These are phyloP conservation scores for Brachyrhaphis roseni DNA, from an alignment of 2,797 vertebrate genomes.

Conservation along the genomic window DNA sequence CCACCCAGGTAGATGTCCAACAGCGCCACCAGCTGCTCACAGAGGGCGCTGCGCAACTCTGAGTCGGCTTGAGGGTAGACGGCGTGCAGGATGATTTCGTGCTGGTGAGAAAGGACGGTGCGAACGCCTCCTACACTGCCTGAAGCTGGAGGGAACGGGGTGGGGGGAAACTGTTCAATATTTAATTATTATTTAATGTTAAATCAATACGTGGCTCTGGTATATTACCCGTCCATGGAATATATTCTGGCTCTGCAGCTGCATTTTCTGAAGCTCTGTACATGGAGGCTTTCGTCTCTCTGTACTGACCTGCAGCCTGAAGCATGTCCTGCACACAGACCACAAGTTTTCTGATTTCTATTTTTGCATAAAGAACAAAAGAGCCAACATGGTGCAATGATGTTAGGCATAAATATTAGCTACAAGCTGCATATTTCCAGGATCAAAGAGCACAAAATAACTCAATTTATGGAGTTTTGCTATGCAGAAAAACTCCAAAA, in stretches of 20 bases:
- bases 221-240: constrained; percentile 93
- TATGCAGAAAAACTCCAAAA: no score
- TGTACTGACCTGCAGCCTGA: constrained; percentile 89
- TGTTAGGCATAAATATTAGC: no score
- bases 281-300: constrained; percentile 86
- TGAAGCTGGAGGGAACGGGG: constrained; percentile 76
- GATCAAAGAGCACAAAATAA: no score
- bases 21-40: constrained; percentile 91
- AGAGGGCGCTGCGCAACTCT: constrained; percentile 83
- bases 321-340: constrained; percentile 87
- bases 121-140: constrained; percentile 83
- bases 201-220: not conserved
- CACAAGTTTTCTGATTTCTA: not conserved
- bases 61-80: constrained; percentile 92
- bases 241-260: constrained; percentile 86
- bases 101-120: constrained; percentile 82
- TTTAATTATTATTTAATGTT: not conserved
- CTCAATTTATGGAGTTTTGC: no score
- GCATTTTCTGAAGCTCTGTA: constrained; percentile 84
- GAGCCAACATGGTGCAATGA: no score
- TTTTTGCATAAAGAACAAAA: no score
- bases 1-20: constrained; percentile 88
- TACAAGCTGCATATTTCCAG: no score
- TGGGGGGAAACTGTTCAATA: not conserved
- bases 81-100: constrained; percentile 84